Conservation (phyloP, 2,113 vertebrate genomes). For the Zosterops lateralis region DNA sequence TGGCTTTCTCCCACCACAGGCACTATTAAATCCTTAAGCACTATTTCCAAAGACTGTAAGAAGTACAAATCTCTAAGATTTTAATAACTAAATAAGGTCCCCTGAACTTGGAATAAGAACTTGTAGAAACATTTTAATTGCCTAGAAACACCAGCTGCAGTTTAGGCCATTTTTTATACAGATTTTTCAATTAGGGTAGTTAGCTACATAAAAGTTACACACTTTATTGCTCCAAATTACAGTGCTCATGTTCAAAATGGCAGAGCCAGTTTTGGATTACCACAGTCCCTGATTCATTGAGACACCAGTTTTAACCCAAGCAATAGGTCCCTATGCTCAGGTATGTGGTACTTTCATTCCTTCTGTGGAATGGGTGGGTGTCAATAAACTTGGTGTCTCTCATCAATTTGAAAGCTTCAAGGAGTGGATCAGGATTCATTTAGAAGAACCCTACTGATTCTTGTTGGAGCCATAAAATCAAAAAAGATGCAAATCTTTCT, state of each 20-base stretch:
- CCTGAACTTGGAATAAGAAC: neutral
- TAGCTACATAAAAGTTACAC: neutral
- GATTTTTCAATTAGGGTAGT: neutral
- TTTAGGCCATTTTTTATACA: neutral
- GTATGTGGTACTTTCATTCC: neutral
- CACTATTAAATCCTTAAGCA: constrained; percentile 16
- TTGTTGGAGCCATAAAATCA: neutral
- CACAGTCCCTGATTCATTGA: neutral
- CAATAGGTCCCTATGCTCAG: neutral
- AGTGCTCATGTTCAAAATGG: neutral
- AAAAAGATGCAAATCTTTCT: neutral
- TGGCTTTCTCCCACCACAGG: neutral
- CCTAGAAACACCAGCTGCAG: neutral
- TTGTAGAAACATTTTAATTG: neutral
- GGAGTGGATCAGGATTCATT: neutral
- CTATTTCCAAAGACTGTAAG: neutral
- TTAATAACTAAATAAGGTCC: constrained; percentile 10
- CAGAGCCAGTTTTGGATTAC: neutral
- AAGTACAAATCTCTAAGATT: neutral
- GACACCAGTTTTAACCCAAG: neutral
- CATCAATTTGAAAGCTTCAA: neutral
- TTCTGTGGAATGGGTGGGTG: neutral
- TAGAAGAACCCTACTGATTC: neutral
- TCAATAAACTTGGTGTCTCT: neutral
- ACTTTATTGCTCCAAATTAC: neutral